Conservation (phyloP, 2,888 invertebrate species). For the Phengaris arion region DNA sequence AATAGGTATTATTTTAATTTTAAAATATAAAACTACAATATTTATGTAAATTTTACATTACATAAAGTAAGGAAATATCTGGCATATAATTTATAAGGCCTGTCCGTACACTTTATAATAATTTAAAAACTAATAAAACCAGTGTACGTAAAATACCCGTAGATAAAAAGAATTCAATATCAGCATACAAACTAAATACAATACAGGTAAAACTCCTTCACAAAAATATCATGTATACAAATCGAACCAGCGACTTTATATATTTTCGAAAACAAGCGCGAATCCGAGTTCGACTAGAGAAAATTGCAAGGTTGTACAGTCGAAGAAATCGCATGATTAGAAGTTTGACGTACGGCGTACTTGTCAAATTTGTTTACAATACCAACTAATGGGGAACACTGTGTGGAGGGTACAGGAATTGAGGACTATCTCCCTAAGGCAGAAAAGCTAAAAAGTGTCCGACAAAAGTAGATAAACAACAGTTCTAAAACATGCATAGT, state of each 20-base stretch:
- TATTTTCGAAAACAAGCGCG: background rate
- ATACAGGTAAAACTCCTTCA: background rate
- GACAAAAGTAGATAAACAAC: no score
- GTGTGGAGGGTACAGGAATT: no score
- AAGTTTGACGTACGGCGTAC: no score
- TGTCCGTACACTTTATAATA: background rate
- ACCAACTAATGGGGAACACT: no score
- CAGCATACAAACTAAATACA: background rate
- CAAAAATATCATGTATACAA: slow-evolving; percentile 16
- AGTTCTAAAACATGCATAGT: no score
- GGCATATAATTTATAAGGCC: background rate
- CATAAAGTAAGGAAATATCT: background rate
- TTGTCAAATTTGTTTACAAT: no score
- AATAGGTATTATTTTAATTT: background rate
- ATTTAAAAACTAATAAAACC: background rate
- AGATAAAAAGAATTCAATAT: background rate
- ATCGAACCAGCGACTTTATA: slow-evolving; percentile 19
- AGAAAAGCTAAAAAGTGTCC: no score
- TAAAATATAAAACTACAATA: background rate
- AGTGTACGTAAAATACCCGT: background rate
- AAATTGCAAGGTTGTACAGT: background rate
- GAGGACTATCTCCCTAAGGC: no score
- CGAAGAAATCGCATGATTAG: no score
- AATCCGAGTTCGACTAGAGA: slow-evolving; percentile 13
- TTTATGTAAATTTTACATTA: background rate